These are phyloP conservation scores for Ceratina japonica DNA, from an alignment of 1,140 invertebrate species.

Conservation along the genomic window DNA sequence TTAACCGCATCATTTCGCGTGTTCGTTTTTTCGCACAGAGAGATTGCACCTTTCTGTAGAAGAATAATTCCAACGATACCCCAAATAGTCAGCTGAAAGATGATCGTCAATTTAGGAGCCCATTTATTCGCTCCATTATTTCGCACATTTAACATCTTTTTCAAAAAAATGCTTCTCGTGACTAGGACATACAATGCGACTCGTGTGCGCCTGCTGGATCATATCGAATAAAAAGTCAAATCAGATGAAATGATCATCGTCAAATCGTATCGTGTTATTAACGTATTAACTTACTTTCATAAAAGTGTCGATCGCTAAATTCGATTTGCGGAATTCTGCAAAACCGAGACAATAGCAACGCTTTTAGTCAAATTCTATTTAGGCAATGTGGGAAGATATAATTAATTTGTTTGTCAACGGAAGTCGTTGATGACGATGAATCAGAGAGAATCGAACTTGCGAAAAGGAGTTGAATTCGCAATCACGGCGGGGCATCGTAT, in stretches of 20 bases:
- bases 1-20: slow-evolving; percentile 18
- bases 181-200: not conserved
- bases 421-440: too few relatives aligned
- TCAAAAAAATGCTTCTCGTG: slow-evolving; percentile 10
- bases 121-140: slow-evolving; percentile 68
- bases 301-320: too few relatives aligned
- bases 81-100: slow-evolving; percentile 67
- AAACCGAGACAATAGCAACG: too few relatives aligned
- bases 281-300: not conserved
- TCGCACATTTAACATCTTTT: slow-evolving; percentile 59
- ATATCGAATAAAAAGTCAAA: slow-evolving; percentile 14
- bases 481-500: too few relatives aligned
- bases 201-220: slow-evolving; percentile 10
- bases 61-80: slow-evolving; percentile 67
- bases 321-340: too few relatives aligned
- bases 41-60: slow-evolving; percentile 64
- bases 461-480: too few relatives aligned
- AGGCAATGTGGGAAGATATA: too few relatives aligned
- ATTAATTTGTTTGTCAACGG: too few relatives aligned
- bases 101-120: slow-evolving; percentile 66
- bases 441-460: not conserved
- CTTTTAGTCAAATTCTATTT: too few relatives aligned
- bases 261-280: not conserved
- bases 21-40: slow-evolving; percentile 10
- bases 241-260: not conserved